Base-by-base conservation (phyloP, 2,888 invertebrate genomes). In the Pseudoips prasinana region DNA sequence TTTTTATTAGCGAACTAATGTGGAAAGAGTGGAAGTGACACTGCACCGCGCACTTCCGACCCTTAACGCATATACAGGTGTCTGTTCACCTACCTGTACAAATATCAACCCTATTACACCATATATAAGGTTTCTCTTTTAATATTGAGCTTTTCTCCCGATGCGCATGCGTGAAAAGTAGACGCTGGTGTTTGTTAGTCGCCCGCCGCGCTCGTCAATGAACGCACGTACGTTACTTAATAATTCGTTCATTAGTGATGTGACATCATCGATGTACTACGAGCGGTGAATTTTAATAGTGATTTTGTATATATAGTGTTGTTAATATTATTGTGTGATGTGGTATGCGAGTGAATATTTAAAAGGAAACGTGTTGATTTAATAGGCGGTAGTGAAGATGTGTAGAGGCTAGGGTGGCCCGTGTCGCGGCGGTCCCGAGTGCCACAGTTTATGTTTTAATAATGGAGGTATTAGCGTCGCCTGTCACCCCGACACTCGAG, bases 21-120 rank as follows among this genome's bases (percentile, higher is more conserved):
- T 81, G 78, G 78, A 75, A 74, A 71, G 72, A 80, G 83, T 83
- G 80, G 83, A 81, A 86, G 83, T 85, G 85, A 86, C 86, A 83
- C 76, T 87, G 87, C 86, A 86, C 76, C 79, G 73, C 73, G 71
- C 73, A 82, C 83, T 85, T 85, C 84, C 85, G 78, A 81, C 77
- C 80, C 68, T 75, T 62, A 66, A 60, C 67, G 70, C 64, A 66
- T 75, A 69, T 73, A 84, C 84, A 85, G 85, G 85, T 84, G 85
- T 81, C 83, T 69, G 71, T 64, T 20, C 7, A 18, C n/a, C 8
- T 8, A 1, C 3, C 10, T 1, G 6, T 43, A 36, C 24, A 7
- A 58, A 58, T 52, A 25, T 35, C 41, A 31, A 51, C 64, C 48
- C 35, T 74, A 60, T 46, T 1, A 1, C 19, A 2, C 2, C 3